phyloP scores from a whole-genome alignment of 2,797 vertebrate genomes.

The Holocentrus rufus region DNA sequence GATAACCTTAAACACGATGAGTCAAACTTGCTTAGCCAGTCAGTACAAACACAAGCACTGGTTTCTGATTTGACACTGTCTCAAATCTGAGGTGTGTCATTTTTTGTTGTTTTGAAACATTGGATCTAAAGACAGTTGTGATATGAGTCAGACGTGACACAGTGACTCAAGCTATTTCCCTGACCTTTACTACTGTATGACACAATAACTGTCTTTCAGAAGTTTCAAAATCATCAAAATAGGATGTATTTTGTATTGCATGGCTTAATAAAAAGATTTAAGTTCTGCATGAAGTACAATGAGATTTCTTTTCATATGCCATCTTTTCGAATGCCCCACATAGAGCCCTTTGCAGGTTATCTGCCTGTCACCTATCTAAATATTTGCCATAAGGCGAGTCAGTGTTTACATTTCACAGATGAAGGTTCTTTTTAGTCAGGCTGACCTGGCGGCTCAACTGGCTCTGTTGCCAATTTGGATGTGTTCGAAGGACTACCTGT shows the following conservation, averaged over 20 bases:
- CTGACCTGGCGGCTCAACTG: conserved; percentile 29
- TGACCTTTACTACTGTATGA: background rate
- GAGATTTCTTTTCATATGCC: background rate
- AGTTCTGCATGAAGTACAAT: background rate
- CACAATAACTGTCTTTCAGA: background rate
- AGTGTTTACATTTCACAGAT: conserved; percentile 23
- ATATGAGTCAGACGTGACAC: background rate
- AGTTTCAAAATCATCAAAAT: background rate
- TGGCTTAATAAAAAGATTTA: background rate
- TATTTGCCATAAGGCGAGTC: conserved; percentile 25
- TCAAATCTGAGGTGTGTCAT: conserved; percentile 4
- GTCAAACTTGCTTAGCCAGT: background rate
- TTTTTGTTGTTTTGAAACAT: conserved; percentile 19
- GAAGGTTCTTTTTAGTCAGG: conserved; percentile 1
- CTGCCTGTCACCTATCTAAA: conserved; percentile 1
- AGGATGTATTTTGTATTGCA: background rate
- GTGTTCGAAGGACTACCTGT: background rate
- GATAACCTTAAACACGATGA: conserved; percentile 19
- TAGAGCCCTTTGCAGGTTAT: background rate
- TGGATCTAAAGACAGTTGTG: background rate
- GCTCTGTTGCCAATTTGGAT: conserved; percentile 9
- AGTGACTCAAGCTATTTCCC: background rate
- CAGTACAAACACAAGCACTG: background rate
- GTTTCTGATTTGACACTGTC: background rate
- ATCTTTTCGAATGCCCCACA: background rate